These are phyloP conservation scores for Listrodromus nycthemerus DNA, from an alignment of 2,888 invertebrate species.

Conservation along the genomic window DNA sequence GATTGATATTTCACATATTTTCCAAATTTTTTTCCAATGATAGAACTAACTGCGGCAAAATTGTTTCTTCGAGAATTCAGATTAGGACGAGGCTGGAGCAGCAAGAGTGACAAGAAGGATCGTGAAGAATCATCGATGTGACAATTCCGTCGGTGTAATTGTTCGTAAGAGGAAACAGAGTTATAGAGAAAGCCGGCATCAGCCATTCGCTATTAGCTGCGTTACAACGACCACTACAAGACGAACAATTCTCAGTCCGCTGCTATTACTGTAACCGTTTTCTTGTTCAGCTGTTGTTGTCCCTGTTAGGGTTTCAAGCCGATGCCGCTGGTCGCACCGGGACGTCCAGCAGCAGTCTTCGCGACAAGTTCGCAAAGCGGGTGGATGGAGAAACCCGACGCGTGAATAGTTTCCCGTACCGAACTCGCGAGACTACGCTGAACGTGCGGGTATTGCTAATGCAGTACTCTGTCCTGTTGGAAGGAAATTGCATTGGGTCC, in stretches of 20 bases:
- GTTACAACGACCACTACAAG: constrained; percentile 11
- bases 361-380: constrained; percentile 25
- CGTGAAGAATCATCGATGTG: constrained; percentile 47
- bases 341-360: constrained; percentile 11
- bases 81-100: constrained; percentile 23
- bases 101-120: background rate
- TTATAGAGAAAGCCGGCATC: background rate
- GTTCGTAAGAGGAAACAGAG: constrained; percentile 21
- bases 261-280: constrained; percentile 31
- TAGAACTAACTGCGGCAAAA: background rate
- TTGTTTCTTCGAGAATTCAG: constrained; percentile 14
- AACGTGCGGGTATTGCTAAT: constrained; percentile 75
- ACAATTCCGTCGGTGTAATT: constrained; percentile 10
- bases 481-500: constrained; percentile 77
- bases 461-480: constrained; percentile 77
- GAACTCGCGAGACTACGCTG: constrained; percentile 37
- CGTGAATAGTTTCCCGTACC: constrained; percentile 70
- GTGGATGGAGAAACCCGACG: constrained; percentile 40
- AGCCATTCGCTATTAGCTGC: background rate
- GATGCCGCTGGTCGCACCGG: constrained; percentile 19
- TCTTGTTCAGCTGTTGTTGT: constrained; percentile 17
- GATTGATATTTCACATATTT: background rate
- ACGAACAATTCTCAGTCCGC: constrained; percentile 16
- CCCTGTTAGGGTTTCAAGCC: background rate
- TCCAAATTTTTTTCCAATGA: constrained; percentile 16